Evolutionary conservation across 2,888 invertebrate genomes (phyloP).

Genomic region (Apoda limacodes): DNA sequence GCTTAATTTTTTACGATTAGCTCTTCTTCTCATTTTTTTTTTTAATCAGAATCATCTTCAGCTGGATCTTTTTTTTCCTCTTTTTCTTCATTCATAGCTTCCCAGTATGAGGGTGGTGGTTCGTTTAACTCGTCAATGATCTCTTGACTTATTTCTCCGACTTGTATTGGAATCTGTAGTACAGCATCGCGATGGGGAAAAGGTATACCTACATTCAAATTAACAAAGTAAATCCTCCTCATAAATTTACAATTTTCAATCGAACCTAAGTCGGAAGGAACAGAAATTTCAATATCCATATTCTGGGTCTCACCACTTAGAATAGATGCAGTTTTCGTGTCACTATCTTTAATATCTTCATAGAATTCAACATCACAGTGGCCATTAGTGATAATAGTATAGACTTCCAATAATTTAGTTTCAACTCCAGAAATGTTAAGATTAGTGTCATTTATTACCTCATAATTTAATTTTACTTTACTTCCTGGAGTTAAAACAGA

Average conservation of each 20-base stretch:
- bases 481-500: conserved; percentile 25
- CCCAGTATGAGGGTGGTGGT: conserved; percentile 17
- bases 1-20: too few relatives aligned
- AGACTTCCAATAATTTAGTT: conserved; percentile 23
- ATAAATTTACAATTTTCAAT: conserved; percentile 27
- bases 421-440: conserved; percentile 25
- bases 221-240: conserved; percentile 24
- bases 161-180: conserved; percentile 26
- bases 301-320: conserved; percentile 18
- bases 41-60: too few relatives aligned
- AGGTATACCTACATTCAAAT: conserved; percentile 24
- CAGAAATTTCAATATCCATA: conserved; percentile 14
- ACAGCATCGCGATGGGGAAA: conserved; percentile 25
- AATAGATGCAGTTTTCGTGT: conserved; percentile 22
- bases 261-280: conserved; percentile 21
- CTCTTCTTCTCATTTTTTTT: too few relatives aligned
- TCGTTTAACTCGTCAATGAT: conserved; percentile 5
- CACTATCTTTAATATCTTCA: conserved; percentile 21
- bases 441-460: conserved; percentile 26
- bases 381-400: conserved; percentile 20
- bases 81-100: conserved; percentile 19
- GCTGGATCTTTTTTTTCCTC: conserved; percentile 15
- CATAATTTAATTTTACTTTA: conserved; percentile 24
- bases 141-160: conserved; percentile 22
- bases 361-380: conserved; percentile 11